Evolutionary conservation across 2,888 invertebrate species (phyloP), one percentile per base, ranked within the genome.

Genomic region (Lepidochrysops patricia): DNA sequence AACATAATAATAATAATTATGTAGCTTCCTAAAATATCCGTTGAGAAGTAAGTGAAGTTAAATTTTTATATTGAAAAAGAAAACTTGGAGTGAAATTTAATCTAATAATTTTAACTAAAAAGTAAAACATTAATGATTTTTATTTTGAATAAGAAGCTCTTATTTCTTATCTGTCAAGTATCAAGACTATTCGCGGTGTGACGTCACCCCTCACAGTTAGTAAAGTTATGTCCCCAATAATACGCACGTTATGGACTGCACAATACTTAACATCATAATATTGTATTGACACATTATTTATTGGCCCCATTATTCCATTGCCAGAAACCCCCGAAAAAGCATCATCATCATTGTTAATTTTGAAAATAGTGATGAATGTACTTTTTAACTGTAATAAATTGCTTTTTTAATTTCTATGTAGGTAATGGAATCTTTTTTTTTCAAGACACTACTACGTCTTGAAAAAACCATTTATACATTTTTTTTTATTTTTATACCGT

Each of bases 221-320:
- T 70, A 72, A 75, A 85, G 83, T 84, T 86, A 86, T 79, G 74
- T 74, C 70, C 78, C 83, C 86, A 79, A 82, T 82, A 84, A 85
- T 84, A 78, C 66, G 73, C 67, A 66, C 70, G 72, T 79, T 79
- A 80, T 80, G 72, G 71, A 75, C 76, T 70, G 43, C 49, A 43
- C 65, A 65, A 71, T 82, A 80, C 61, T 62, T 61, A 63, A 78
- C 79, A 77, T 88, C 89, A 88, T 81, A 88, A 88, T 87, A 88
- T 86, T 87, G 81, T 77, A 82, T 83, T 76, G 75, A 75, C 60
- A 69, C 56, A 63, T 76, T 80, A 88, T 86, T 87, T 88, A 88
- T 87, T 64, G 62, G 61, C 35, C 49, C 52, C 15, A 29, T 52
- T 52, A 27, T 52, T 52, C 26, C 6, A 1, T 4, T 4, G 25